These are phyloP conservation scores for Neotoxoptera formosana DNA, from an alignment of 1,140 invertebrate genomes.

Conservation along the genomic window DNA sequence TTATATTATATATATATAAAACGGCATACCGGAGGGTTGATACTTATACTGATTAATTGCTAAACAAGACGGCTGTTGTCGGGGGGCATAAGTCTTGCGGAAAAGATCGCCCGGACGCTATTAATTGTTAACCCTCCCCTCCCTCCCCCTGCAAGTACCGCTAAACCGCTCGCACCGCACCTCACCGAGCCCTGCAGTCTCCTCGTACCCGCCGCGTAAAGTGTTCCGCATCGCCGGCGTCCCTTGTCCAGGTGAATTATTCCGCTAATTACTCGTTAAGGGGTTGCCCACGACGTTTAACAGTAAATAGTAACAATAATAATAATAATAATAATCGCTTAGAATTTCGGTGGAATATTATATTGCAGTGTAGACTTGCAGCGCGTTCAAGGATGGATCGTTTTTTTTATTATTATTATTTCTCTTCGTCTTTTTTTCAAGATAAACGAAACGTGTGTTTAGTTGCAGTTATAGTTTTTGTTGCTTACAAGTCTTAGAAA, in stretches of 20 bases:
- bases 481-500: neutral
- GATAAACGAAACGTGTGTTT: neutral
- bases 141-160: neutral
- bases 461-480: neutral
- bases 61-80: constrained; percentile 41
- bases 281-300: neutral
- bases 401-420: neutral
- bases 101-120: constrained; percentile 40
- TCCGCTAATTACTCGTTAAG: constrained; percentile 48
- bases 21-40: constrained; percentile 35
- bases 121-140: constrained; percentile 14
- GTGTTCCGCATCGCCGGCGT: neutral
- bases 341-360: neutral
- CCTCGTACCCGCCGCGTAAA: neutral
- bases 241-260: constrained; percentile 45
- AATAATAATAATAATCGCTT: neutral
- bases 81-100: constrained; percentile 46
- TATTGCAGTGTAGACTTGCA: too few relatives aligned
- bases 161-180: neutral
- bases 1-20: constrained; percentile 27
- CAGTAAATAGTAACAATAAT: neutral
- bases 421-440: neutral
- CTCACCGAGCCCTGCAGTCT: too few relatives aligned
- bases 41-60: constrained; percentile 49
- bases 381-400: neutral